Evolutionary conservation across 2,797 vertebrate species (phyloP), one percentile per base, ranked within the genome.

Genomic region (Adrianichthys oophorus): DNA sequence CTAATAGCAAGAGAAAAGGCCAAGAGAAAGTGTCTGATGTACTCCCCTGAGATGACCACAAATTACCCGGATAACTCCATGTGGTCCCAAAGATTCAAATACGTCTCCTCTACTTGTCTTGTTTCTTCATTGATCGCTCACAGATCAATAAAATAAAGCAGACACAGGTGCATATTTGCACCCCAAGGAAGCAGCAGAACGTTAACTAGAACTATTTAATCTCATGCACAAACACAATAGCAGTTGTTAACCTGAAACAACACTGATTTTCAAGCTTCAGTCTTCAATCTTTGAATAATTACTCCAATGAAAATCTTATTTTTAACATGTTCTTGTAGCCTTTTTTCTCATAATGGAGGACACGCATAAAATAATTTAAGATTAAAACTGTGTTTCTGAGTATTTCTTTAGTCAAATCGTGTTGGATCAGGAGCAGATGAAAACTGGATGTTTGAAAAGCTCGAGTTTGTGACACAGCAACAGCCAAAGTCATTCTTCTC

Each of bases 131-230:
- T 56, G 86, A 88, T 87, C 57, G 15, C n/a, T 56, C 52, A 45
- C 41, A 62, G 75, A 86, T 83, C 76, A 65, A 73, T 80, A 59
- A 66, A 72, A 78, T 84, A 75, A 80, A 78, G 81, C 13, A 52
- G 70, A 67, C 86, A 82, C 78, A 83, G 78, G 74, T 87, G 84
- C 79, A 79, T 49, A 55, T 77, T 78, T 70, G 45, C 61, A 51
- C 46, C 49, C 48, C 16, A 40, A 78, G 76, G 63, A 76, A 70
- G 54, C 23, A 6, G 66, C 54, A 41, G 32, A 59, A 43, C 58
- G 83, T 82, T 82, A 75, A 81, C 80, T 80, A 83, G 60, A 43
- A 58, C 53, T 41, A 10, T 1, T 18, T 1, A 57, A 21, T 44
- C 4, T 4, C 45, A 19, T 21, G 18, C 45, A 23, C 13, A 12